These are phyloP conservation scores for Sarcophaga caerulescens DNA, from an alignment of 2,888 invertebrate species.

Conservation along the genomic window DNA sequence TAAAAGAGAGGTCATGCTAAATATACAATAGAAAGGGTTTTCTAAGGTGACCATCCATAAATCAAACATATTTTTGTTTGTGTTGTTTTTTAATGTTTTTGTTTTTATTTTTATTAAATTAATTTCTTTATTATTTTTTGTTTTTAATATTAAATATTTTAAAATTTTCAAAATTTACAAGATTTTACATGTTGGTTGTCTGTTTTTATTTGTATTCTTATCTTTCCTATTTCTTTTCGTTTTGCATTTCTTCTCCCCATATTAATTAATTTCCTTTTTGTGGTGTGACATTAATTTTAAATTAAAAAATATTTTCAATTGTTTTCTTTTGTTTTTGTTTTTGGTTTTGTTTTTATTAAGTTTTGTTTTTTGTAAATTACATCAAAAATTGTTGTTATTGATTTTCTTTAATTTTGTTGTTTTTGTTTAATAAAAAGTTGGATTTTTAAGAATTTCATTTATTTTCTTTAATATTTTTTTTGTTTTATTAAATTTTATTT, in stretches of 20 bases:
- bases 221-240: too few species aligned
- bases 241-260: too few species aligned
- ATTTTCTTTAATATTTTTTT: background rate
- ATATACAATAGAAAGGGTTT: too few species aligned
- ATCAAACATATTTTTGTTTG: background rate
- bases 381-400: slow-evolving; percentile 59
- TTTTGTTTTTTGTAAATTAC: slow-evolving; percentile 62
- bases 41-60: too few species aligned
- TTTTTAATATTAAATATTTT: slow-evolving; percentile 66
- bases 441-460: background rate
- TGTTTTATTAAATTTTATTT: slow-evolving; percentile 41
- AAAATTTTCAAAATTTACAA: slow-evolving; percentile 68
- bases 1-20: too few species aligned
- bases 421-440: slow-evolving; percentile 22
- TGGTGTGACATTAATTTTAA: slow-evolving; percentile 56
- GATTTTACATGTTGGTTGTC: slow-evolving; percentile 61
- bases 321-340: background rate
- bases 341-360: background rate
- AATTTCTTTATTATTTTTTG: slow-evolving; percentile 43
- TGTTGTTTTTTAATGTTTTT: slow-evolving; percentile 14
- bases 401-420: background rate
- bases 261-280: too few species aligned
- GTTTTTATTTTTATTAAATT: slow-evolving; percentile 51
- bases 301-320: slow-evolving; percentile 43
- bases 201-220: slow-evolving; percentile 12